Evolutionary conservation across 2,797 vertebrate species (phyloP), one percentile per base, ranked within the genome.

Genomic region (Lithobates sylvaticus): DNA sequence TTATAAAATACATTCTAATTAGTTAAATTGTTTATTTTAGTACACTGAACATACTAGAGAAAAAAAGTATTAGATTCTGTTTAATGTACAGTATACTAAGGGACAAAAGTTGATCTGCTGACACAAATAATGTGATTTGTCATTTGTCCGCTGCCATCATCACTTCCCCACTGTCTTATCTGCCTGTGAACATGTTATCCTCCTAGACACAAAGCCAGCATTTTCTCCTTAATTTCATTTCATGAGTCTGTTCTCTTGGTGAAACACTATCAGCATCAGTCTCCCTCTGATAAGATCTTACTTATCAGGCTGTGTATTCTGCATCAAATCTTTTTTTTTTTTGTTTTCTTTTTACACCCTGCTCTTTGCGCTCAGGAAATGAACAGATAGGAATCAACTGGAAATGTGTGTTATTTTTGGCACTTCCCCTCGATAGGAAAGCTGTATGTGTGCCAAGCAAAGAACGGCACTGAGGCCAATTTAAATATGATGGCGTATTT

Each of bases 361-460:
- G 36, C 29, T 12, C 16, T 27, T 73, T 18, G 32, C n/a, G 15
- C 71, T 13, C 16, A 18, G 29, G n/a, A 21, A n/a, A 73, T 72
- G 70, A 79, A 73, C 27, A 65, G 75, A 71, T 32, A 16, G 42
- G 36, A 71, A 13, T 27, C 16, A 39, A 39, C 36, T 42, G 6
- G 27, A 58, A 50, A 26, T 10, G 12, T 29, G 26, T 69, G 77
- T 69, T 80, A 81, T 81, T 75, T 86, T 76, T 86, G 77, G 77
- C 67, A 27, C 34, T 36, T 32, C 13, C 44, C 47, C 61, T 44
- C 81, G 61, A 61, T 75, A 29, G 78, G 61, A 50, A 58, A 80
- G 67, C 64, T 58, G 27, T 36, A 23, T 42, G 36, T 16, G 21
- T 36, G 44, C 16, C 50, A 27, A 16, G 27, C 16, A 36, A 36